Evolutionary conservation across 92 coral and sea anemone species (phyloP).

Genomic region (Phenganax stokvisi): DNA sequence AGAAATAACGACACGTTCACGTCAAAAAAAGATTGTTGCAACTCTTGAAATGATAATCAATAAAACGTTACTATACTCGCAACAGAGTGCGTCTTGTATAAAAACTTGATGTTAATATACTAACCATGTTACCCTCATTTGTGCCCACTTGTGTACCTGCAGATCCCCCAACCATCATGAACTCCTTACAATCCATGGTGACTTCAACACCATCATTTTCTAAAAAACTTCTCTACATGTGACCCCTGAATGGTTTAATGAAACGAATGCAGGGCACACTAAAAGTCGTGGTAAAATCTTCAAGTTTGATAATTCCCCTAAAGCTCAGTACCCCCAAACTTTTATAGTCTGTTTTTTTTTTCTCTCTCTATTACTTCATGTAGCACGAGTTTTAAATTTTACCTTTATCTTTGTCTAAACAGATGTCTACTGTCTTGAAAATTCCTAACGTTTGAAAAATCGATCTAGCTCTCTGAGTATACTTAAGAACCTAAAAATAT

Average conservation of each 20-base stretch:
- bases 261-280: background rate
- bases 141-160: conserved; percentile 91
- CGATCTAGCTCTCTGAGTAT: conserved; percentile 59
- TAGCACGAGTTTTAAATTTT: background rate
- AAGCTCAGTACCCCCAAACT: too few relatives aligned
- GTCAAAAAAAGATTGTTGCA: background rate
- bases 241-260: background rate
- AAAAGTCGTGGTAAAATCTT: background rate
- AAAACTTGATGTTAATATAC: conserved; percentile 4
- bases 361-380: too few relatives aligned
- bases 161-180: conserved; percentile 58
- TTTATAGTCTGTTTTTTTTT: too few relatives aligned
- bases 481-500: conserved; percentile 52
- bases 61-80: background rate
- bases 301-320: background rate
- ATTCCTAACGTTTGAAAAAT: conserved; percentile 64
- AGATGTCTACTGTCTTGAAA: conserved; percentile 63
- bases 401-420: conserved; percentile 88
- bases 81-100: background rate
- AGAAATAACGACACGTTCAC: background rate
- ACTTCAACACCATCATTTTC: conserved; percentile 69
- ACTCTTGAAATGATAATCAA: too few relatives aligned
- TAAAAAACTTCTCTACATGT: background rate
- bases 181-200: conserved; percentile 70
- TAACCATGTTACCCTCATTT: conserved; percentile 91